Conservation (phyloP, 2,888 invertebrate species). For the Aromia moschata region DNA sequence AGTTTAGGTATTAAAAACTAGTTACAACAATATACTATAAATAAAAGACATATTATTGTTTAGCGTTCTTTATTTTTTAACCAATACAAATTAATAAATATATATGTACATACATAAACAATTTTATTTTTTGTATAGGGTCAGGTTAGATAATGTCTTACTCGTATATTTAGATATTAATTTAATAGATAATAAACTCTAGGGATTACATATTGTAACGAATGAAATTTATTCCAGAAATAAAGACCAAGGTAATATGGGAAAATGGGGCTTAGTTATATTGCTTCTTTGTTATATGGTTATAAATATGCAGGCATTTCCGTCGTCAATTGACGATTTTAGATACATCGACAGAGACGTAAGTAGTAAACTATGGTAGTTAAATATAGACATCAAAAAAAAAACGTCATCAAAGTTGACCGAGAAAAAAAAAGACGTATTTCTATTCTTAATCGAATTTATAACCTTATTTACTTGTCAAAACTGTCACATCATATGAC, state of each 20-base stretch:
- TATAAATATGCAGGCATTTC: constrained; percentile 31
- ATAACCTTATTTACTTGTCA: too few species aligned
- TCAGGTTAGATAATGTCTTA: too few species aligned
- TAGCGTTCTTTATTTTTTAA: not conserved
- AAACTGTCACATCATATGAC: too few species aligned
- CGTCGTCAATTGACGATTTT: constrained; percentile 35
- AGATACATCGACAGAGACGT: constrained; percentile 40
- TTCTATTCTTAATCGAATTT: too few species aligned
- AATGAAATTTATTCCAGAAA: constrained; percentile 24
- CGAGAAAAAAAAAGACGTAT: too few species aligned
- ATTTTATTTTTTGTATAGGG: too few species aligned
- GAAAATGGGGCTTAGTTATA: constrained; percentile 19
- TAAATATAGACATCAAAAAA: too few species aligned
- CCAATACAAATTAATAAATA: not conserved
- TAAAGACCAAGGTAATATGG: constrained; percentile 17
- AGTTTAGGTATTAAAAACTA: too few species aligned
- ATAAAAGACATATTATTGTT: too few species aligned
- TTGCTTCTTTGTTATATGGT: constrained; percentile 33
- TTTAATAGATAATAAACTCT: not conserved
- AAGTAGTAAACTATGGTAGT: constrained; percentile 8
- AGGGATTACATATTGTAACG: not conserved
- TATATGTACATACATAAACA: too few species aligned
- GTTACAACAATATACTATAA: too few species aligned
- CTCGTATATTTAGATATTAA: not conserved
- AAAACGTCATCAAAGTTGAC: too few species aligned